Conservation (phyloP, 2,888 invertebrate genomes). For the Agrochola lychnidis region DNA sequence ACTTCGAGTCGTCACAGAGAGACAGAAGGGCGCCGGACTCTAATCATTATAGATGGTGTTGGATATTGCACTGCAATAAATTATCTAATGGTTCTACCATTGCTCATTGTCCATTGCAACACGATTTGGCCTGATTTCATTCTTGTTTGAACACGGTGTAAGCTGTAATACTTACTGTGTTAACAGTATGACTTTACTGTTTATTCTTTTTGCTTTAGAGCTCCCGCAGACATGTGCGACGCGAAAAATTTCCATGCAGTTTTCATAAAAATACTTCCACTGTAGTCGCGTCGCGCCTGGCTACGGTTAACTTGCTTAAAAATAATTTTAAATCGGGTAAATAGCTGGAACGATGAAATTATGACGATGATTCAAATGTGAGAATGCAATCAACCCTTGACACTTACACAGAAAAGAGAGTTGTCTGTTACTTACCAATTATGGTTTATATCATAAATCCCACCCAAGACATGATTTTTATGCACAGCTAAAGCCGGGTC, state of each 20-base stretch:
- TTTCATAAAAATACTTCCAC: too few relatives aligned
- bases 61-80: constrained; percentile 77
- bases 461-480: too few relatives aligned
- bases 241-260: too few relatives aligned
- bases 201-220: not conserved
- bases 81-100: constrained; percentile 62
- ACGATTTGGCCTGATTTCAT: constrained; percentile 34
- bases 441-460: not conserved
- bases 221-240: too few relatives aligned
- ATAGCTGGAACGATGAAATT: too few relatives aligned
- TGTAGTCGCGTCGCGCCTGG: too few relatives aligned
- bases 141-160: constrained; percentile 23
- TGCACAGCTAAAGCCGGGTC: too few relatives aligned
- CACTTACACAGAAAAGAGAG: not conserved
- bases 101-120: constrained; percentile 53
- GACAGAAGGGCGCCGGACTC: constrained; percentile 69
- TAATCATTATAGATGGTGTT: constrained; percentile 79
- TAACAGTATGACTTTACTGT: not conserved
- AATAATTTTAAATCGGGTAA: too few relatives aligned
- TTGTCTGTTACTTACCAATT: not conserved
- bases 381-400: not conserved
- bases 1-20: constrained; percentile 63
- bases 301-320: too few relatives aligned
- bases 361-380: not conserved
- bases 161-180: constrained; percentile 2